Conservation (phyloP, 2,888 invertebrate species). For the Aproaerema taeniolella region DNA sequence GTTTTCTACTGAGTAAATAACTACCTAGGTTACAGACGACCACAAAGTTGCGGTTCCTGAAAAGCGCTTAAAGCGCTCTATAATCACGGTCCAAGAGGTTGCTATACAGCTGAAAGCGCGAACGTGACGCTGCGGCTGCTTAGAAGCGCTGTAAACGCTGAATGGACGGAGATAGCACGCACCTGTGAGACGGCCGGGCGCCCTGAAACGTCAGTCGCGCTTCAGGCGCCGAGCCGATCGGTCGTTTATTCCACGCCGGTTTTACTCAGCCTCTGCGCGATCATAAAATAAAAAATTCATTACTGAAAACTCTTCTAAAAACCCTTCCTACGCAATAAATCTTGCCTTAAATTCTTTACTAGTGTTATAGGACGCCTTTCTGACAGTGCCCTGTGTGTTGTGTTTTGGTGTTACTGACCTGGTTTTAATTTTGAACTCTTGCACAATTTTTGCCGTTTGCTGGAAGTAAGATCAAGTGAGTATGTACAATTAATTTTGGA, state of each 20-base stretch:
- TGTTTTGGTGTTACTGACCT: conserved; percentile 44
- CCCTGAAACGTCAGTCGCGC: conserved; percentile 51
- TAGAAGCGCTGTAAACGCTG: background rate
- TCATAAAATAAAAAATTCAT: conserved; percentile 38
- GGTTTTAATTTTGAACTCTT: conserved; percentile 59
- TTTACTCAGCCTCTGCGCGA: conserved; percentile 31
- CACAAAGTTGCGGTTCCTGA: too few relatives aligned
- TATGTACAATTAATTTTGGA: conserved; percentile 14
- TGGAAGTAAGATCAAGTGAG: conserved; percentile 35
- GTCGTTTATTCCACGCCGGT: conserved; percentile 30
- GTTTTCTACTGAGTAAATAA: too few relatives aligned
- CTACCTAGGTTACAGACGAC: too few relatives aligned
- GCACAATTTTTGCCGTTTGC: conserved; percentile 43
- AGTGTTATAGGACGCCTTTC: background rate
- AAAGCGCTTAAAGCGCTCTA: too few relatives aligned
- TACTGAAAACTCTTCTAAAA: conserved; percentile 44
- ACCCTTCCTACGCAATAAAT: conserved; percentile 32
- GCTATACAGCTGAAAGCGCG: too few relatives aligned
- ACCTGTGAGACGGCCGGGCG: conserved; percentile 55
- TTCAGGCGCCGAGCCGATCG: conserved; percentile 35
- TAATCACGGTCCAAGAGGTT: too few relatives aligned
- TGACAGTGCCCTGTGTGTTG: conserved; percentile 20
- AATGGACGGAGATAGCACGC: conserved; percentile 4
- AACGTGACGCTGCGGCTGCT: too few relatives aligned
- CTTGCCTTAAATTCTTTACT: conserved; percentile 32